phyloP scores from a whole-genome alignment of 2,113 vertebrate genomes.

The Butorides virescens region DNA sequence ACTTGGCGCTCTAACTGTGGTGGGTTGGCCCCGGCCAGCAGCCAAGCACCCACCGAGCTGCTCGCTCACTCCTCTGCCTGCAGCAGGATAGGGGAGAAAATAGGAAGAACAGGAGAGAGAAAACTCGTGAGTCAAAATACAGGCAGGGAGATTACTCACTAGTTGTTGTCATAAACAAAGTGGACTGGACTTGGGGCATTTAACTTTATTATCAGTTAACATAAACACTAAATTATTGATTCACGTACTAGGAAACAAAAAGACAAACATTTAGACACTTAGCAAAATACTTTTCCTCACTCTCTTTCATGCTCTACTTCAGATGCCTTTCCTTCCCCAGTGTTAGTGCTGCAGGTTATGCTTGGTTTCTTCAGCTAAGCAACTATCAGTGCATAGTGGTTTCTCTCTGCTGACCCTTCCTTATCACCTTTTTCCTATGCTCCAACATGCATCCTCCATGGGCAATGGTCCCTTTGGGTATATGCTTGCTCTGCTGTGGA shows the following conservation, averaged over 20 bases:
- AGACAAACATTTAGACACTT: not conserved
- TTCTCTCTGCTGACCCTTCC: not conserved
- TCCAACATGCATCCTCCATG: not conserved
- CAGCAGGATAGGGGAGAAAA: not conserved
- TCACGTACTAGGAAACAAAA: not conserved
- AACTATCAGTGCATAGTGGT: not conserved
- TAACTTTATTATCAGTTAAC: not conserved
- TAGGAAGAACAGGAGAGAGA: not conserved
- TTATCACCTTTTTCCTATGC: not conserved
- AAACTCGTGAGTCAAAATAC: not conserved
- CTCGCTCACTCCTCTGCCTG: rapidly evolving
- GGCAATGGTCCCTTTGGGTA: not conserved
- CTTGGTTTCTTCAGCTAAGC: not conserved
- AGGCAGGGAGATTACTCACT: not conserved
- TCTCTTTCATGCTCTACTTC: not conserved
- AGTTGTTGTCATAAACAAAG: not conserved
- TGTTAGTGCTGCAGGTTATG: not conserved
- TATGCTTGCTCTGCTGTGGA: not conserved
- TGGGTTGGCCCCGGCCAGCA: not conserved
- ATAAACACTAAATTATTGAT: not conserved
- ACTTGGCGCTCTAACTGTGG: not conserved
- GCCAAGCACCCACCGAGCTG: not conserved
- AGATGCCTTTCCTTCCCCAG: rapidly evolving
- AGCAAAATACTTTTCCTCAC: not conserved
- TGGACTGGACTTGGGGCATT: not conserved